Evolutionary conservation across 2,888 invertebrate species (phyloP).

Genomic region (Polydrusus cervinus): DNA sequence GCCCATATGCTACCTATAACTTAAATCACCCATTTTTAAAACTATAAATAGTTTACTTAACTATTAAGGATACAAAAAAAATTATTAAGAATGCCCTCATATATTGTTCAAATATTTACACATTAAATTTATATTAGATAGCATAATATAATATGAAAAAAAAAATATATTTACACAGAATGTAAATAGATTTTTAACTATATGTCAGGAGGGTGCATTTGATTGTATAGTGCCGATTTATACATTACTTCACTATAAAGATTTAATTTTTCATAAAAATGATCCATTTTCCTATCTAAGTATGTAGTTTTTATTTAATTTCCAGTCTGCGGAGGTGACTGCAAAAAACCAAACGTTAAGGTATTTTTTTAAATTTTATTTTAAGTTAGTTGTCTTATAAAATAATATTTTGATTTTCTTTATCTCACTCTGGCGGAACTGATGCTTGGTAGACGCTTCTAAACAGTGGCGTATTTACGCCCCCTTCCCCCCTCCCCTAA

Average conservation of each 20-base stretch:
- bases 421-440: no score
- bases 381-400: no score
- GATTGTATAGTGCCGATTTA: conserved; percentile 37
- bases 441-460: no score
- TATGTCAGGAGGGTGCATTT: conserved; percentile 24
- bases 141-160: neutral
- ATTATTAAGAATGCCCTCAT: conserved; percentile 2
- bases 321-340: no score
- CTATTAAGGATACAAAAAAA: conserved; percentile 18
- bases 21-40: conserved; percentile 10
- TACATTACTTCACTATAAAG: conserved; percentile 8
- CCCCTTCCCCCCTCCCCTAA: no score
- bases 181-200: conserved; percentile 19
- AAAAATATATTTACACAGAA: conserved; percentile 17
- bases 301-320: no score
- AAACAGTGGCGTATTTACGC: no score
- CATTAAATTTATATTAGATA: neutral
- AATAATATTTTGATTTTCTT: no score
- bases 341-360: no score
- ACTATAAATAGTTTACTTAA: neutral
- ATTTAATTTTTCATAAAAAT: neutral
- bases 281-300: conserved; percentile 23
- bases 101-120: conserved; percentile 14
- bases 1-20: no score
- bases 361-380: no score